Evolutionary conservation across 53 echinoderm and acorn worm species (phyloP), one percentile per base, ranked within the genome.

Genomic region (Paelopatides confundens): DNA sequence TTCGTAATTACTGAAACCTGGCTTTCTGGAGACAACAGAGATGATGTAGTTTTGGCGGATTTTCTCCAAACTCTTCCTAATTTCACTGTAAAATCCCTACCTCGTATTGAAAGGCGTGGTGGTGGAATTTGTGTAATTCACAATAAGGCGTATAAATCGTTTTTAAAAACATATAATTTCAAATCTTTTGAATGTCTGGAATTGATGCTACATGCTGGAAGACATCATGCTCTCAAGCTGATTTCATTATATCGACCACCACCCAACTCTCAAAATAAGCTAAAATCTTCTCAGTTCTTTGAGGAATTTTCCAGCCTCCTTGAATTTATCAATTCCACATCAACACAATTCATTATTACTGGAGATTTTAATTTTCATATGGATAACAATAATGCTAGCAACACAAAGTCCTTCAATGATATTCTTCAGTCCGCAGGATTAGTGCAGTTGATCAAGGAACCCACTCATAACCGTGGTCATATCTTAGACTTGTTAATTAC

Each of bases 1-100:
- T 39, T 71, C 1, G 76, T 47, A 63, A 65, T 87, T 6, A 87
- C 82, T 81, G 90, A 86, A 62, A 78, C 85, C 12, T 71, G 85
- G 90, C 66, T 85, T 10, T 65, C 32, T 32, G 76, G 76, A 23
- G 62, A 86, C 33, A 31, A 39, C 2, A 30, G 29, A 35, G 81
- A 81, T 38, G 48, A 76, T 62, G 17, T 51, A 33, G 29, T 51
- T 23, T 50, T 86, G 8, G 54, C 76, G 31, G 78, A 86, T 47
- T 5, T 85, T 8, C 1, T 26, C 28, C n/a, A 33, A 29, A 65
- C 67, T 11, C 84, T 84, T 34, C 74, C 71, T n/a, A 53, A 90
- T 34, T 90, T 32, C 39, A 35, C 74, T 21, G 46, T 78, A 46
- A 50, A 76, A 46, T 77, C 64, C 28, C 32, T 71, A 31, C 90